Conservation (phyloP, 2,888 invertebrate species). For the Sarcophaga caerulescens region DNA sequence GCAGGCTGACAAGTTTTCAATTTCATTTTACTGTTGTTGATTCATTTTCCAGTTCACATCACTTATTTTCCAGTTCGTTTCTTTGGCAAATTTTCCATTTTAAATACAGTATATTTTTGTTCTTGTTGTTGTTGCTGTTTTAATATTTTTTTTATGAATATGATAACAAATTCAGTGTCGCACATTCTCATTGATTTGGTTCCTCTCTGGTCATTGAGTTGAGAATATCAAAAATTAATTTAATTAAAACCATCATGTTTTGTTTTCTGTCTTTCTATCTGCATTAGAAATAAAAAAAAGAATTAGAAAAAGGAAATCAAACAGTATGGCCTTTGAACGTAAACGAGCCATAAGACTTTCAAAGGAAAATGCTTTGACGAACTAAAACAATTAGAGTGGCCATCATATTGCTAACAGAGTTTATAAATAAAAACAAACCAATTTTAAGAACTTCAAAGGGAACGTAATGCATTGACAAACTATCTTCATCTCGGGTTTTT, state of each 20-base stretch:
- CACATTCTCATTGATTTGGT: conserved; percentile 20
- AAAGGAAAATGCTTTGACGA: too few relatives aligned
- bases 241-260: neutral
- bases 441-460: too few relatives aligned
- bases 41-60: conserved; percentile 45
- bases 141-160: neutral
- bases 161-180: conserved; percentile 42
- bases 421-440: too few relatives aligned
- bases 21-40: conserved; percentile 1
- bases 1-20: conserved; percentile 7
- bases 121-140: neutral
- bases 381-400: too few relatives aligned
- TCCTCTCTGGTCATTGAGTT: conserved; percentile 13
- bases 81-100: conserved; percentile 45
- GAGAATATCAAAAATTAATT: conserved; percentile 16
- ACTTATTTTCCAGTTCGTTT: conserved; percentile 58
- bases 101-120: neutral
- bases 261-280: too few relatives aligned
- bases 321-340: too few relatives aligned
- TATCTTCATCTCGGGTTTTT: too few relatives aligned
- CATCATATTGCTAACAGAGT: too few relatives aligned
- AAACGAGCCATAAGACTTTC: too few relatives aligned
- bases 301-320: too few relatives aligned
- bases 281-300: too few relatives aligned
- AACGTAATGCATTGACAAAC: too few relatives aligned